Conservation (phyloP, 2,888 invertebrate species). For the Heliothis peltigera region DNA sequence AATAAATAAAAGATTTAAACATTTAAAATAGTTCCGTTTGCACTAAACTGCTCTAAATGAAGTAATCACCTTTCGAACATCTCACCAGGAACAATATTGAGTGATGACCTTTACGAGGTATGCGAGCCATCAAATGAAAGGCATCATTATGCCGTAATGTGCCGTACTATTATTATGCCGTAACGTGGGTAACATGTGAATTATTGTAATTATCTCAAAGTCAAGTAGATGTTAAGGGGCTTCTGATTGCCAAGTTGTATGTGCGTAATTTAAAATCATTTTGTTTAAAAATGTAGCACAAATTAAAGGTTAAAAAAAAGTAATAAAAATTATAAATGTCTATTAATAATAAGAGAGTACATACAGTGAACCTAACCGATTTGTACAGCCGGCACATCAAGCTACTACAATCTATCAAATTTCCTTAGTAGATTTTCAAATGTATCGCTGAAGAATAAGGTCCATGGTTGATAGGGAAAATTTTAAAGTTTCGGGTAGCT, state of each 20-base stretch:
- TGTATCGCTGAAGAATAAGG: too few relatives aligned
- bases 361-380: too few relatives aligned
- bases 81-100: conserved; percentile 41
- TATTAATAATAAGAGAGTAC: too few relatives aligned
- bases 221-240: conserved; percentile 58
- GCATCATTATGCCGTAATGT: conserved; percentile 64
- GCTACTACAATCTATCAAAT: too few relatives aligned
- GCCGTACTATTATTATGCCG: conserved; percentile 52
- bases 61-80: conserved; percentile 54
- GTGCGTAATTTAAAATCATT: background rate
- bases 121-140: conserved; percentile 44
- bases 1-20: conserved; percentile 30
- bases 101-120: conserved; percentile 60
- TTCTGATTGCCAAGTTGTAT: conserved; percentile 17
- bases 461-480: too few relatives aligned
- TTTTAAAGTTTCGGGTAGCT: too few relatives aligned
- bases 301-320: too few relatives aligned
- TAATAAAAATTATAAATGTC: too few relatives aligned
- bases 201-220: conserved; percentile 68
- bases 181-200: conserved; percentile 63
- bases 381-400: too few relatives aligned
- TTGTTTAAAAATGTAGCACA: too few relatives aligned
- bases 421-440: too few relatives aligned
- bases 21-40: conserved; percentile 39
- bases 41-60: conserved; percentile 53